Evolutionary conservation across 2,113 vertebrate species (phyloP).

Genomic region (Pluvialis apricaria): DNA sequence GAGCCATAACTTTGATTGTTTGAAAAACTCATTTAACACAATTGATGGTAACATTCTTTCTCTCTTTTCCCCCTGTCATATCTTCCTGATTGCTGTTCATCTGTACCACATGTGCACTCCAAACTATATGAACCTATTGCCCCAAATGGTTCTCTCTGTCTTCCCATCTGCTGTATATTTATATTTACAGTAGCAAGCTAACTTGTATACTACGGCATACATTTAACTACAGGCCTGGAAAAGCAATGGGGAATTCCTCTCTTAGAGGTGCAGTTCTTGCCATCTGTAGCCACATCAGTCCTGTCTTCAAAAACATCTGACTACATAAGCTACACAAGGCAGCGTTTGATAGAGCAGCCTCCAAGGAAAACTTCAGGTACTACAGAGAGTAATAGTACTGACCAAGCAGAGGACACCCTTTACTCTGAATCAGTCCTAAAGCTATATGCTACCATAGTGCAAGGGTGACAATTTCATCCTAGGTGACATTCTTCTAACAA

Average conservation of each 20-base stretch:
- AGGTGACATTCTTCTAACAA: background rate
- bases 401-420: background rate
- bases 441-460: background rate
- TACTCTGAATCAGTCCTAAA: background rate
- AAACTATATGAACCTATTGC: background rate
- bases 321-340: background rate
- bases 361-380: background rate
- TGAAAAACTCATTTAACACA: slow-evolving; percentile 50
- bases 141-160: background rate
- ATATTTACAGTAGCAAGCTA: slow-evolving; percentile 32
- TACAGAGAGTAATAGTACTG: background rate
- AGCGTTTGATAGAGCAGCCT: background rate
- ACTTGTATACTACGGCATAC: background rate
- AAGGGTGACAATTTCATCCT: background rate
- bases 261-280: slow-evolving; percentile 6
- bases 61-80: background rate
- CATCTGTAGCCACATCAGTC: background rate
- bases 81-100: slow-evolving; percentile 43
- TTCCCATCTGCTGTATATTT: slow-evolving; percentile 14
- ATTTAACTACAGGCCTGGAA: slow-evolving; percentile 3
- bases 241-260: background rate
- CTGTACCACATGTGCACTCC: slow-evolving; percentile 52
- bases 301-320: background rate
- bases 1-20: background rate
- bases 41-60: background rate